Percentiles rank a stretch among this genome's conserved stretches.
Conservation (phyloP, 2,113 vertebrate species). For the Sitta europaea region DNA sequence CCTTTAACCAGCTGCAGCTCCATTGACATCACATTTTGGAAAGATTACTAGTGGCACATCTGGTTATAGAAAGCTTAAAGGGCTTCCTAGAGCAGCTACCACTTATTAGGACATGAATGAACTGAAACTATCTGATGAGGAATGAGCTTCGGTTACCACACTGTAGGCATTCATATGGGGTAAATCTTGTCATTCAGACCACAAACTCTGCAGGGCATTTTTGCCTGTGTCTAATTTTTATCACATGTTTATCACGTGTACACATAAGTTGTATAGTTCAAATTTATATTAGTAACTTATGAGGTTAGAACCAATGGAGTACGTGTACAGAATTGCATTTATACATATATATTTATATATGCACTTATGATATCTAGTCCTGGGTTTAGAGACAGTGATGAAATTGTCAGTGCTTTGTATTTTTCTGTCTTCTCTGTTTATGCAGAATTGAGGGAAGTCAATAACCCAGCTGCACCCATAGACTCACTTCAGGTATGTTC, state of each 20-base stretch:
- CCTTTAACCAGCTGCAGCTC: constrained; percentile 59
- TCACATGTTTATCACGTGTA: not conserved
- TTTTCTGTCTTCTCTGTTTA: not conserved
- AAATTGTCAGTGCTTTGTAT: not conserved
- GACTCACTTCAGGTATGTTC: not conserved
- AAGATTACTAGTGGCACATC: constrained; percentile 23
- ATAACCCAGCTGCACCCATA: not conserved
- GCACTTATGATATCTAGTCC: not conserved
- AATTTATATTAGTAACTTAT: not conserved
- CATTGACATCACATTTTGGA: constrained; percentile 59
- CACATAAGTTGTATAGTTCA: not conserved
- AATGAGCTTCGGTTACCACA: not conserved
- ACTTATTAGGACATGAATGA: not conserved
- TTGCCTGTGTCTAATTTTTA: not conserved
- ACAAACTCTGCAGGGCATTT: not conserved
- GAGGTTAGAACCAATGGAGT: not conserved
- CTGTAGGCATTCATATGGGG: not conserved
- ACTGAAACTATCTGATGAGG: not conserved
- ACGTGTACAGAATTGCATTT: not conserved
- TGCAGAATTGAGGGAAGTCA: not conserved
- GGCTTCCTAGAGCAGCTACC: constrained; percentile 11
- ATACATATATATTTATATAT: not conserved
- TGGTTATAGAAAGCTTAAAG: constrained; percentile 32
- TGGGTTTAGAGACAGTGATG: not conserved
- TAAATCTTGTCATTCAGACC: not conserved